Evolutionary conservation across 2,797 vertebrate species (phyloP).

Genomic region (Peromyscus melanophrys): DNA sequence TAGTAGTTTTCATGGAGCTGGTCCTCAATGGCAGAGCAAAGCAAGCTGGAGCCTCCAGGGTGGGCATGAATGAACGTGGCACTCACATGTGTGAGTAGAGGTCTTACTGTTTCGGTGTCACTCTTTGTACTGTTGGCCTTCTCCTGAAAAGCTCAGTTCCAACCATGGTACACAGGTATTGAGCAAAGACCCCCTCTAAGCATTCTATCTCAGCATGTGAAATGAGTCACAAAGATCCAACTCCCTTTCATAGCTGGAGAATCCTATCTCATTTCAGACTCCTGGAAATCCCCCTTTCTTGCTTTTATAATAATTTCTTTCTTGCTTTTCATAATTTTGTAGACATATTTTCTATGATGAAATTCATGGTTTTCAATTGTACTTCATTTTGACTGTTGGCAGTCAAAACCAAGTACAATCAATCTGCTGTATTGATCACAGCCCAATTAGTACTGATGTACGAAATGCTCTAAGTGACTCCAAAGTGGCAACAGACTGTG

Average conservation of each 20-base stretch:
- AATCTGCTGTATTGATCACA: slow-evolving; percentile 30
- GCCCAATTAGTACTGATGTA: not conserved
- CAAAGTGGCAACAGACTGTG: not conserved
- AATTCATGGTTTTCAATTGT: not conserved
- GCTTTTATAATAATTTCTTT: no score
- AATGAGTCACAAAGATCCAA: not conserved
- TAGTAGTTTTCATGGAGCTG: not conserved
- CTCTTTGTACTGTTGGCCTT: not conserved
- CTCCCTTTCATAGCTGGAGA: not conserved
- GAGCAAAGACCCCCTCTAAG: not conserved
- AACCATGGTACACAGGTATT: not conserved
- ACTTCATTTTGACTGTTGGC: not conserved
- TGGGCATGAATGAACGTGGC: not conserved
- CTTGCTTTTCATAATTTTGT: not conserved
- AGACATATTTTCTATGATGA: not conserved
- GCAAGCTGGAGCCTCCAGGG: not conserved
- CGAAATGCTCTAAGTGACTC: not conserved
- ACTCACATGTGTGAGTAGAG: not conserved
- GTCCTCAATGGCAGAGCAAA: slow-evolving; percentile 2
- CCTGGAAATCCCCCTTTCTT: not conserved
- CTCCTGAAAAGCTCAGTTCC: not conserved
- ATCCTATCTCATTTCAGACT: not conserved
- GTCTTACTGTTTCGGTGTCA: not conserved
- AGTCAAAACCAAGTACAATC: slow-evolving; percentile 1
- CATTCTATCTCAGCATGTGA: not conserved